Base-by-base conservation (phyloP, 2,797 vertebrate genomes). In the Mormyrus hasselquistii region DNA sequence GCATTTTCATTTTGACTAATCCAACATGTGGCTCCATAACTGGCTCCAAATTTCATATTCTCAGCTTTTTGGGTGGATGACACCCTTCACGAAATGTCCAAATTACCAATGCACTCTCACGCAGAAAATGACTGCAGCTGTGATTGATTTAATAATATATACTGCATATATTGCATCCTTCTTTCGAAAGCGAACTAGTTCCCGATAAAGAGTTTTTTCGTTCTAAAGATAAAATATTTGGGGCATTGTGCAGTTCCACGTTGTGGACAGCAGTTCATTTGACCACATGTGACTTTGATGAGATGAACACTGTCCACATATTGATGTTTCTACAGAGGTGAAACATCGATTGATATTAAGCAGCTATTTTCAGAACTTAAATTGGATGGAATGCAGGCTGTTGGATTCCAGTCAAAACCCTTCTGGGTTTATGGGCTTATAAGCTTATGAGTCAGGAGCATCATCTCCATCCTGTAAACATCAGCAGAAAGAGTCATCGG, bases 341-440 rank as follows among this genome's bases (percentile, higher is more conserved):
- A 79, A 79, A 44, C 73, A 19, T 44, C 73, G 44, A 79, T 79
- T 79, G 73, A 79, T 79, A 79, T 44, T 79, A 44, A 79, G 73
- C 73, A 79, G 73, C 73, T 79, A 79, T 79, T 79, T 79, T 79
- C 73, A 79, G 73, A 79, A 79, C 73, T 79, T 79, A 41, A 79
- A n/a, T 44, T 79, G 73, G 73, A 79, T 6, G 7, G 73, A n/a
- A 79, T 79, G n/a, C 38, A n/a, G 73, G 73, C 38, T n/a, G 38
- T 79, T 79, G 73, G 73, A 79, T 79, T 79, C 73, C 38, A 79
- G 38, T 79, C 73, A 79, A 79, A 44, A 79, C 34, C 73, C 38
- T 79, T 79, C 73, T 79, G 38, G 38, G 34, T 38, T 79, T 79
- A 79, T 44, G 73, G 73, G 73, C 73, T 79, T 79, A 79, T 79